These are phyloP conservation scores for Paedocypris micromegethes DNA, from an alignment of 2,797 vertebrate genomes.

Conservation along the genomic window DNA sequence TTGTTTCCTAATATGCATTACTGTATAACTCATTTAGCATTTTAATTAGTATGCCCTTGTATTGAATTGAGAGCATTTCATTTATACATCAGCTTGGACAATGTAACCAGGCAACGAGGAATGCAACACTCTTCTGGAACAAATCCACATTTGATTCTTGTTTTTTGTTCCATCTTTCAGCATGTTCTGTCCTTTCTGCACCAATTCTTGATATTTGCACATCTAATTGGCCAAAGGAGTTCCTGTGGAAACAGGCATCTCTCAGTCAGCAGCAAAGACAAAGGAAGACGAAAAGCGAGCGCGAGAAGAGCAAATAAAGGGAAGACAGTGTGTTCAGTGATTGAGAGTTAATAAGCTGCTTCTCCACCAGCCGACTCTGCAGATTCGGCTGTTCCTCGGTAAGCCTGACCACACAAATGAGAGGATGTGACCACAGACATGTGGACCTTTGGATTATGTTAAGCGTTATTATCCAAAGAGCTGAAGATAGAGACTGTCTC, in stretches of 20 bases:
- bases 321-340: conserved; percentile 11
- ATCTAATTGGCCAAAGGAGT: conserved; percentile 41
- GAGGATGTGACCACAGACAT: conserved; percentile 21
- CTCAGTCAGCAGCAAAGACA: conserved; percentile 23
- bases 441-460: conserved; percentile 21
- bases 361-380: neutral
- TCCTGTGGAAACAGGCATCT: conserved; percentile 40
- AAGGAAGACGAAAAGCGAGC: conserved; percentile 7
- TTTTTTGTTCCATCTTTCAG: conserved; percentile 32
- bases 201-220: conserved; percentile 36
- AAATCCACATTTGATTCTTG: neutral
- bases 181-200: conserved; percentile 45
- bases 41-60: too few species aligned
- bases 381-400: conserved; percentile 10
- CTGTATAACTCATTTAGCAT: too few species aligned
- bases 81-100: neutral
- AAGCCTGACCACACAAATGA: conserved; percentile 20
- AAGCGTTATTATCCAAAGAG: conserved; percentile 11
- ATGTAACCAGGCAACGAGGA: neutral
- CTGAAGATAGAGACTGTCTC: neutral
- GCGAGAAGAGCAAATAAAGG: conserved; percentile 15
- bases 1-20: too few species aligned
- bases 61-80: too few species aligned
- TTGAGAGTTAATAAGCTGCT: conserved; percentile 23
- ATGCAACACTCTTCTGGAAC: neutral